These are phyloP conservation scores for Lutjanus erythropterus DNA, from an alignment of 2,113 vertebrate species.

Conservation along the genomic window DNA sequence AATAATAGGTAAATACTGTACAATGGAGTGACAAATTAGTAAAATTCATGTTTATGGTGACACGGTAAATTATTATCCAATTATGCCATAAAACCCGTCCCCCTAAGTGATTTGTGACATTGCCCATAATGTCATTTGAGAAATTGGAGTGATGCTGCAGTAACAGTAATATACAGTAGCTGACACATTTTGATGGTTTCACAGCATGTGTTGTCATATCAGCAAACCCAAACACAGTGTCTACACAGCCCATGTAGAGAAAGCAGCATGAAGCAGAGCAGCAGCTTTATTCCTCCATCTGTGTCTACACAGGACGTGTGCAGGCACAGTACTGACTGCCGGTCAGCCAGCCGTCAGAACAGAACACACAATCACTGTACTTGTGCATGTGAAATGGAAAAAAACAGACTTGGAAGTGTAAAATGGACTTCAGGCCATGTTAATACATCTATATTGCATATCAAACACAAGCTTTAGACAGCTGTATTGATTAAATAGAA, in stretches of 20 bases:
- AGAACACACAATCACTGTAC: not conserved
- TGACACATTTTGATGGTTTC: not conserved
- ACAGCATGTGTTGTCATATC: not conserved
- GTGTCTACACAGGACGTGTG: not conserved
- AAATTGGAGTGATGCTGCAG: not conserved
- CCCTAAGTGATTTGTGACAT: not conserved
- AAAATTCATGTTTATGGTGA: no score
- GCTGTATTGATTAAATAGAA: no score
- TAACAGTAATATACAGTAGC: not conserved
- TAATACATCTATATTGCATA: no score
- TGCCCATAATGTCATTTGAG: not conserved
- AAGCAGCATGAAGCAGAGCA: not conserved
- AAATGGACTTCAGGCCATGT: no score
- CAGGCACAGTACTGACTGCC: not conserved
- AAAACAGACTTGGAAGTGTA: not conserved
- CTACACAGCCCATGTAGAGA: not conserved
- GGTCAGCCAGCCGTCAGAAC: not conserved
- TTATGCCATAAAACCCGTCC: not conserved
- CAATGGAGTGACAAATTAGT: no score
- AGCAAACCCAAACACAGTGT: no score
- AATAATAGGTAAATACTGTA: no score
- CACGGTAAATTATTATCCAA: not conserved
- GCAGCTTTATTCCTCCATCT: not conserved
- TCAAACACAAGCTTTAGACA: no score
- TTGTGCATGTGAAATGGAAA: not conserved